Conservation (phyloP, 1,140 invertebrate species). For the Drosophila murphyi region DNA sequence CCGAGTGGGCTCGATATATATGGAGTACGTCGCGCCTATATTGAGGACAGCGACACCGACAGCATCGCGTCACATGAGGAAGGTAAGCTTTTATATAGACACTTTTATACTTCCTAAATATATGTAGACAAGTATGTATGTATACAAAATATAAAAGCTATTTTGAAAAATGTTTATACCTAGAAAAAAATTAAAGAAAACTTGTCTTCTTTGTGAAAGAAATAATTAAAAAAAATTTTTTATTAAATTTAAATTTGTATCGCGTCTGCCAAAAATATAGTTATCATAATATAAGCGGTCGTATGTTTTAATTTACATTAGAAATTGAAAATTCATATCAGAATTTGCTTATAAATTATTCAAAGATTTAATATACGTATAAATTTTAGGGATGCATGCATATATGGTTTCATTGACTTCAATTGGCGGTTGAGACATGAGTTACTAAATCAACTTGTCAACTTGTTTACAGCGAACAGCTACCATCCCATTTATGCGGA, state of each 20-base stretch:
- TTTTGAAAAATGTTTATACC: too few relatives aligned
- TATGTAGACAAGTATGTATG: background rate
- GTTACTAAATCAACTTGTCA: constrained; percentile 22
- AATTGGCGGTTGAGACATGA: constrained; percentile 28
- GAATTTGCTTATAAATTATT: too few relatives aligned
- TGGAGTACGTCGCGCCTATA: constrained; percentile 63
- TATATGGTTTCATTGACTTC: constrained; percentile 27
- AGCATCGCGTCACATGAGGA: constrained; percentile 79
- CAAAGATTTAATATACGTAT: background rate
- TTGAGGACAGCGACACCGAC: constrained; percentile 80
- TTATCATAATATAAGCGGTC: too few relatives aligned
- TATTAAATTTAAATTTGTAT: too few relatives aligned
- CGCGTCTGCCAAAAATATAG: too few relatives aligned
- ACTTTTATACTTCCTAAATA: background rate
- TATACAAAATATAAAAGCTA: too few relatives aligned
- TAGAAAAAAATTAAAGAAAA: too few relatives aligned
- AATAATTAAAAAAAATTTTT: too few relatives aligned
- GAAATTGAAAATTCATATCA: too few relatives aligned
- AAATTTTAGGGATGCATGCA: background rate
- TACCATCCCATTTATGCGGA: constrained; percentile 77
- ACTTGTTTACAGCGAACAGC: constrained; percentile 43
- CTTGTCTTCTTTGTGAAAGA: too few relatives aligned
- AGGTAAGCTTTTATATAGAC: constrained; percentile 50
- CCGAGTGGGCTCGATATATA: constrained; percentile 88
- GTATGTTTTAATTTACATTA: too few relatives aligned